These are phyloP conservation scores for Anguilla japonica DNA, from an alignment of 2,113 vertebrate genomes.

Conservation along the genomic window DNA sequence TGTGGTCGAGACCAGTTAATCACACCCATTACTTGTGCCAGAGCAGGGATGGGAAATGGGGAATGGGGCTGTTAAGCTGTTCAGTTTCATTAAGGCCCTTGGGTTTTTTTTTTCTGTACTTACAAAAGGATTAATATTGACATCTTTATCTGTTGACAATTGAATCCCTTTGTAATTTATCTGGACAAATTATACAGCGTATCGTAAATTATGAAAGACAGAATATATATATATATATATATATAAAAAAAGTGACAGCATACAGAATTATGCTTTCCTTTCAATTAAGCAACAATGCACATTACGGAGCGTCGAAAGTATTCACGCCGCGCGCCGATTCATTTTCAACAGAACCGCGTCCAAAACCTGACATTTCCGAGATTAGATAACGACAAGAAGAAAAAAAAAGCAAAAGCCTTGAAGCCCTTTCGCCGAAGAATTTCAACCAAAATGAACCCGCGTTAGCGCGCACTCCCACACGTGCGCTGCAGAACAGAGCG, in stretches of 20 bases:
- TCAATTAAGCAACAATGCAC: not conserved
- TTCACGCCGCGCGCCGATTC: not conserved
- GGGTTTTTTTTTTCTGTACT: not conserved
- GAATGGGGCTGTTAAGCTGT: not conserved
- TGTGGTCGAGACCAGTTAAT: not conserved
- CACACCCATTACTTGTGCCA: not conserved
- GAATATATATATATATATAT: not conserved
- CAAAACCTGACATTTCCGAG: conserved; percentile 71
- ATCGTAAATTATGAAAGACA: not conserved
- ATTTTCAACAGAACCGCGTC: conserved; percentile 48
- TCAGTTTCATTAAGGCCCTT: not conserved
- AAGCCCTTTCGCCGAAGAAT: conserved; percentile 75
- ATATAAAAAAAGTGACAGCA: not conserved
- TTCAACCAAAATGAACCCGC: conserved; percentile 58
- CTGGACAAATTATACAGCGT: not conserved
- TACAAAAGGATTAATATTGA: not conserved
- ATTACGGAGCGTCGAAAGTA: not conserved
- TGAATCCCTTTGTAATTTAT: not conserved
- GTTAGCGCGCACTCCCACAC: conserved; percentile 66
- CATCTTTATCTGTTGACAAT: not conserved
- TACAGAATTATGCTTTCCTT: not conserved
- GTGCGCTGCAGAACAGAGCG: conserved; percentile 41
- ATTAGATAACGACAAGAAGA: conserved; percentile 60
- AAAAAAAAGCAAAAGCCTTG: conserved; percentile 55
- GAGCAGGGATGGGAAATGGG: not conserved